phyloP scores from a whole-genome alignment of 2,113 vertebrate genomes.

The Onychostoma macrolepis region DNA sequence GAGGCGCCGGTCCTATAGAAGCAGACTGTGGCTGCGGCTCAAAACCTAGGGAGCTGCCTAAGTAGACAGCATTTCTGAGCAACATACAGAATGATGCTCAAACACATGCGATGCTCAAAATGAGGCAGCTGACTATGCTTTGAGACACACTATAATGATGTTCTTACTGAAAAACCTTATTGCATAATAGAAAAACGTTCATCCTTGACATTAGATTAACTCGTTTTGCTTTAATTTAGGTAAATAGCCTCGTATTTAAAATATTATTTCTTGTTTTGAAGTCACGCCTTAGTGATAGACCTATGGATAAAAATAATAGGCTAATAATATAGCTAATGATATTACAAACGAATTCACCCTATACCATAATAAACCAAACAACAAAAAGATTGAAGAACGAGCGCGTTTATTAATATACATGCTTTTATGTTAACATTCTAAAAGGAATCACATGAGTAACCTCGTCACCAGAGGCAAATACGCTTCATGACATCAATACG shows the following conservation, averaged over 20 bases:
- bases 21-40: background rate
- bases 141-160: background rate
- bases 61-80: constrained; percentile 6
- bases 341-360: background rate
- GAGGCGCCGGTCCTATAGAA: background rate
- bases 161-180: background rate
- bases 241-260: background rate
- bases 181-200: constrained; percentile 14
- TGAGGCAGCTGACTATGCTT: background rate
- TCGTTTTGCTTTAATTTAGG: background rate
- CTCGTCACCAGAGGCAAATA: background rate
- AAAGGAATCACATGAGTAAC: background rate
- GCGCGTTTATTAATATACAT: background rate
- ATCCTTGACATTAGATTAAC: background rate
- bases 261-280: background rate
- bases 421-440: background rate
- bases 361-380: background rate
- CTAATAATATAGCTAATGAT: background rate
- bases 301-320: background rate
- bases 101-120: background rate
- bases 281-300: constrained; percentile 14
- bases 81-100: background rate
- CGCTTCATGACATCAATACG: constrained; percentile 25
- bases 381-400: background rate
- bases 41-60: background rate